Evolutionary conservation across 2,113 vertebrate genomes (phyloP), one percentile per base, ranked within the genome.

Genomic region (Pelusios castaneus): DNA sequence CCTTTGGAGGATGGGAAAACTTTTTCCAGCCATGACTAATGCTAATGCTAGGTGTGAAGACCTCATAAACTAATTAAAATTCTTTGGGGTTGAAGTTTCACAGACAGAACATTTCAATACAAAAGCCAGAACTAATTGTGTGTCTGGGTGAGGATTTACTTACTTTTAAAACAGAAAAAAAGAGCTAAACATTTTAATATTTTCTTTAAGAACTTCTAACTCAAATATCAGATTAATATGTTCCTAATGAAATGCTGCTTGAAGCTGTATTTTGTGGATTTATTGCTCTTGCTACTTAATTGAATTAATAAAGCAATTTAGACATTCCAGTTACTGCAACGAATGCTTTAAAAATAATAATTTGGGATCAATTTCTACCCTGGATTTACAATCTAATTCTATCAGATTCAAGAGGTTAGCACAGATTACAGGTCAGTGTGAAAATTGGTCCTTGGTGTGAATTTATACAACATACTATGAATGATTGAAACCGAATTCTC

Each of bases 31-130:
- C 29, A 60, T 60, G 58, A 11, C 12, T 12, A 11, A 31, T 31
- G 58, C 13, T 31, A n/a, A n/a, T n/a, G n/a, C n/a, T n/a, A n/a
- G n/a, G n/a, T n/a, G 56, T 85, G 95, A 91, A 93, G 89, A 93
- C 82, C 51, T 94, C 5, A 47, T 47, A 47, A 0, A 73, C 80
- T 88, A 31, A 92, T 92, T 96, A 95, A 94, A 95, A 95, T 67
- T 10, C 75, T 93, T 21, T 92, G 82, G 52, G 55, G 41, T 73
- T 88, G 80, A 92, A 93, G 93, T 93, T 84, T 94, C 75, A 80
- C n/a, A 96, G 67, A 87, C 82, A 94, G 75, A 89, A 58, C 31
- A 80, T 87, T 82, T 22, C 83, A 89, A 58, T 34, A 22, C 67
- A 93, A 93, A 73, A 95, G 85, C 11, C 73, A 43, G 27, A 22